phyloP scores from a whole-genome alignment of 2,888 invertebrate species.

The Catocala nupta region DNA sequence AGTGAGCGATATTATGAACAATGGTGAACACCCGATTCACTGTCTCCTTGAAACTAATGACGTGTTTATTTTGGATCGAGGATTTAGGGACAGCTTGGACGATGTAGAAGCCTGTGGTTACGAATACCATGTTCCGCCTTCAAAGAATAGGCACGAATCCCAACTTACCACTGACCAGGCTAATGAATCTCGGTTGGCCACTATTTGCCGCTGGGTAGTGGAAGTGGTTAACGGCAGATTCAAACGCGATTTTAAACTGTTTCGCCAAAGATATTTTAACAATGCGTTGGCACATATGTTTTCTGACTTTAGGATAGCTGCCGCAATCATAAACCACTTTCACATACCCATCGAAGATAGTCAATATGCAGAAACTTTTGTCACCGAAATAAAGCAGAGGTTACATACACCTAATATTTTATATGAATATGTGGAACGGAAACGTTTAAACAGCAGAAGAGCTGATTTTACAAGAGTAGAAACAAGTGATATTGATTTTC shows the following conservation, averaged over 20 bases:
- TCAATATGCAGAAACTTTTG: conserved; percentile 5
- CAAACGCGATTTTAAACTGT: background rate
- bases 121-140: too few species aligned
- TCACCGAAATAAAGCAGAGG: conserved; percentile 3
- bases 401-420: too few species aligned
- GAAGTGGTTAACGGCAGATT: conserved; percentile 1
- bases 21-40: background rate
- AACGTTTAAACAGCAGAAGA: conserved; percentile 13
- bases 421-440: too few species aligned
- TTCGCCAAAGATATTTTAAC: conserved; percentile 16
- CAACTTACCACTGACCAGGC: too few species aligned
- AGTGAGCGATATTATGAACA: conserved; percentile 1
- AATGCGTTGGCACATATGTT: conserved; percentile 19
- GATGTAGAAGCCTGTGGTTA: too few species aligned
- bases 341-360: conserved; percentile 11
- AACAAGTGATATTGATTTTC: conserved; percentile 13
- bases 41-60: background rate
- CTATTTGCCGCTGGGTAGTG: too few species aligned
- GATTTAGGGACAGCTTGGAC: too few species aligned
- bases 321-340: conserved; percentile 16
- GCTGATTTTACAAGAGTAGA: conserved; percentile 8
- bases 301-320: conserved; percentile 15
- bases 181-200: too few species aligned
- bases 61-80: background rate
- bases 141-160: too few species aligned